Base-by-base conservation (phyloP, 2,113 vertebrate species). In the Phasianus colchicus region DNA sequence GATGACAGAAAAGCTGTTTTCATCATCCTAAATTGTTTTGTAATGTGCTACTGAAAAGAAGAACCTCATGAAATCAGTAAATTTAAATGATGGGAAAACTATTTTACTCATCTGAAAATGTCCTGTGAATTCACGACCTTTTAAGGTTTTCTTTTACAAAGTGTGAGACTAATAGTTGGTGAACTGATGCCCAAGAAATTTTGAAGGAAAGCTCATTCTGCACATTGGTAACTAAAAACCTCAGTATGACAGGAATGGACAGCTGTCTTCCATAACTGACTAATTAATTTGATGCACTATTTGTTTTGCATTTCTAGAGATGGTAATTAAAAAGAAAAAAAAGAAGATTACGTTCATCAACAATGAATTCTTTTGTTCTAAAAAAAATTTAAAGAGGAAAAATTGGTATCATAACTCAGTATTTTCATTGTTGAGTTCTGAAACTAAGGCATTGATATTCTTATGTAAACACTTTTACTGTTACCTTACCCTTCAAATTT, bases 281-380 rank as follows among this genome's bases (percentile, higher is more conserved):
- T 96, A 95, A 96, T 95, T 96, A 95, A 96, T 96, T 95, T 38
- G 92, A 91, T 93, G 22, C 92, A 74, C 67, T 83, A 43, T 95
- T 96, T 94, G 89, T 55, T 93, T 92, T 94, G 96, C 92, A 92
- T 94, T 94, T 91, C 91, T 92, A 50, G 64, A 76, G 66, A 82
- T 5, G 75, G 22, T 34, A 75, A 67, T 78, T 87, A 55, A 32
- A 54, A 54, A 13, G 27, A 69, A 30, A 69, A 66, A 34, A 55
- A 45, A 61, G 32, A 45, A 61, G 18, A 12, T 21, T 2, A 8
- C 70, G 54, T 88, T 86, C 70, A 64, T 86, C 8, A 2, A 34
- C 30, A 86, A 34, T 12, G 10, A 71, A 8, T 83, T 88, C 1
- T 55, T 88, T 58, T 73, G 34, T 82, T 89, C 54, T 76, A 22